Conservation (phyloP, 2,797 vertebrate species). For the Prunella strophiata region DNA sequence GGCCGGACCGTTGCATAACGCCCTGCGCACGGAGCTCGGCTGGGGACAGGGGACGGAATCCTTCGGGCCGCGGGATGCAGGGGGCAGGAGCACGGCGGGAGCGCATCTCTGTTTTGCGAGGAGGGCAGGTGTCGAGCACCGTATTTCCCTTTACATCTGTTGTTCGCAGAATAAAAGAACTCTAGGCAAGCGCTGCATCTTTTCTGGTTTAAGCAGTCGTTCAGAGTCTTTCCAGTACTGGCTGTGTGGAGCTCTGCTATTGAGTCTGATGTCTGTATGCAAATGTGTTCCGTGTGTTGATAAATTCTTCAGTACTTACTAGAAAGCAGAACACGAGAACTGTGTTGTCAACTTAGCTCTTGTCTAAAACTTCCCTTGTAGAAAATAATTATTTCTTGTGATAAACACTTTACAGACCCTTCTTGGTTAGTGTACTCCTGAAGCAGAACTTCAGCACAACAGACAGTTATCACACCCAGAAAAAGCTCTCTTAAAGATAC, state of each 20-base stretch:
- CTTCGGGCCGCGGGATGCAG: neutral
- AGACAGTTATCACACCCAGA: neutral
- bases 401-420: neutral
- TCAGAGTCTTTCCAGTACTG: neutral
- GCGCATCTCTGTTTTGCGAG: neutral
- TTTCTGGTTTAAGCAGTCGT: neutral
- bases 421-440: accelerated
- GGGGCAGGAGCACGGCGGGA: neutral
- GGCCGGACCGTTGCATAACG: conserved; percentile 4
- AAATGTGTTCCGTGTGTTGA: neutral
- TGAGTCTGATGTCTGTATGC: neutral
- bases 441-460: neutral
- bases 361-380: neutral
- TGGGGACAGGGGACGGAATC: neutral
- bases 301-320: neutral
- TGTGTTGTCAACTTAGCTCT: neutral
- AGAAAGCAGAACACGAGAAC: neutral
- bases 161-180: neutral
- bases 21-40: neutral
- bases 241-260: neutral
- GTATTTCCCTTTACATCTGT: accelerated
- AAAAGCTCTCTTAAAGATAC: neutral
- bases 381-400: neutral
- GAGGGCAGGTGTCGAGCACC: neutral
- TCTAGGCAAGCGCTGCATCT: neutral